These are phyloP conservation scores for Engystomops pustulosus DNA, from an alignment of 2,113 vertebrate genomes.

Conservation along the genomic window DNA sequence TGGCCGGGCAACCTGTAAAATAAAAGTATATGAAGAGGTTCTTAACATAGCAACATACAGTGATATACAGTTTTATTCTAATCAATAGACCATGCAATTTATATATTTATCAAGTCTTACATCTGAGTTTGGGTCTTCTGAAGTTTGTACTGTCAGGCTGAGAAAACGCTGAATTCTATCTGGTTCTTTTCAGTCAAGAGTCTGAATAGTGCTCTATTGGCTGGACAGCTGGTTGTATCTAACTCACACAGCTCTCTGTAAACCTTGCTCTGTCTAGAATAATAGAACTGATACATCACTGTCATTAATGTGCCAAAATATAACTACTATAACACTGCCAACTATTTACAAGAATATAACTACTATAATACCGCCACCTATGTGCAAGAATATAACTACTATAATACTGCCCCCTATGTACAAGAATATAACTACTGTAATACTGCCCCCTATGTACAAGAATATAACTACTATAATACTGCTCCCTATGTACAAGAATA, in stretches of 20 bases:
- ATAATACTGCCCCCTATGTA: background rate
- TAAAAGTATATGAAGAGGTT: background rate
- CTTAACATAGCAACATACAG: background rate
- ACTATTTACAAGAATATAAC: background rate
- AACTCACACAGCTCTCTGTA: too few species aligned
- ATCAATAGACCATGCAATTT: background rate
- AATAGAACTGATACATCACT: too few species aligned
- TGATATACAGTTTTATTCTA: background rate
- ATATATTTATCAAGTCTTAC: too few species aligned
- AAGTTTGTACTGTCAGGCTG: too few species aligned
- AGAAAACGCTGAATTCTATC: too few species aligned
- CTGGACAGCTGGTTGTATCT: too few species aligned
- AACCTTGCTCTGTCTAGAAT: too few species aligned
- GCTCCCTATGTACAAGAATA: background rate
- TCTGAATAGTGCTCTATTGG: too few species aligned
- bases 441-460: background rate
- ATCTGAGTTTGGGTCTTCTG: too few species aligned
- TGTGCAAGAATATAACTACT: conserved; percentile 4
- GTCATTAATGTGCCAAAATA: background rate
- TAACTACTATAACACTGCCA: background rate
- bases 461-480: conserved; percentile 6
- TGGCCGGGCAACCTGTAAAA: conserved; percentile 19
- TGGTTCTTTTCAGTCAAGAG: too few species aligned
- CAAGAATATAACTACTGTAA: conserved; percentile 5
- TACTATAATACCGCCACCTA: background rate